Evolutionary conservation across 1,140 invertebrate species (phyloP).

Genomic region (Scaptomyza pallida): DNA sequence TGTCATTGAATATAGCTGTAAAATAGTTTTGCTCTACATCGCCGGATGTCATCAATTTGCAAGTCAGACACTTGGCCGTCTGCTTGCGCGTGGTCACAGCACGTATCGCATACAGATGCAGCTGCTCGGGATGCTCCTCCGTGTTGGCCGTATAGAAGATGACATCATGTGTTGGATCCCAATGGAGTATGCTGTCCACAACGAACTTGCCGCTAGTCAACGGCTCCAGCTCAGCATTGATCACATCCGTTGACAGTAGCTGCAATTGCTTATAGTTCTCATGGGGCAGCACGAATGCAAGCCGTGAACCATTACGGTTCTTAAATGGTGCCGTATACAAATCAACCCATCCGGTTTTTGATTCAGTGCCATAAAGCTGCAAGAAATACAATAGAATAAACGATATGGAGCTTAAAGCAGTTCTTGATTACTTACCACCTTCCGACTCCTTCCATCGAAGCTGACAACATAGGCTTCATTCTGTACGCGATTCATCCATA

Average conservation of each 20-base stretch:
- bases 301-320: conserved; percentile 85
- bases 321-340: conserved; percentile 86
- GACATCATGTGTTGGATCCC: conserved; percentile 88
- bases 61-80: conserved; percentile 86
- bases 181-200: conserved; percentile 91
- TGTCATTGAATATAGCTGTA: conserved; percentile 70
- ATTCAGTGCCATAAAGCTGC: conserved; percentile 67
- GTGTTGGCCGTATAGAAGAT: conserved; percentile 89
- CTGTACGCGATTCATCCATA: conserved; percentile 95
- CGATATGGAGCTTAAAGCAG: no score
- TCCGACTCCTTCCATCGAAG: conserved; percentile 61
- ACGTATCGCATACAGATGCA: conserved; percentile 86
- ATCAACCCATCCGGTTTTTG: conserved; percentile 89
- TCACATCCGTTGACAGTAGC: conserved; percentile 84
- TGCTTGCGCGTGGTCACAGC: conserved; percentile 57
- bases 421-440: conserved; percentile 45
- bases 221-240: conserved; percentile 55
- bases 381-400: no score
- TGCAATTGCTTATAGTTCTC: conserved; percentile 89
- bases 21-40: conserved; percentile 76
- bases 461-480: conserved; percentile 85
- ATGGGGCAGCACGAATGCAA: conserved; percentile 88
- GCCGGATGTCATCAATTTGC: conserved; percentile 81
- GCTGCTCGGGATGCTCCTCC: conserved; percentile 85
- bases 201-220: conserved; percentile 90